phyloP scores from a whole-genome alignment of 2,797 vertebrate species.

The Clamator glandarius region DNA sequence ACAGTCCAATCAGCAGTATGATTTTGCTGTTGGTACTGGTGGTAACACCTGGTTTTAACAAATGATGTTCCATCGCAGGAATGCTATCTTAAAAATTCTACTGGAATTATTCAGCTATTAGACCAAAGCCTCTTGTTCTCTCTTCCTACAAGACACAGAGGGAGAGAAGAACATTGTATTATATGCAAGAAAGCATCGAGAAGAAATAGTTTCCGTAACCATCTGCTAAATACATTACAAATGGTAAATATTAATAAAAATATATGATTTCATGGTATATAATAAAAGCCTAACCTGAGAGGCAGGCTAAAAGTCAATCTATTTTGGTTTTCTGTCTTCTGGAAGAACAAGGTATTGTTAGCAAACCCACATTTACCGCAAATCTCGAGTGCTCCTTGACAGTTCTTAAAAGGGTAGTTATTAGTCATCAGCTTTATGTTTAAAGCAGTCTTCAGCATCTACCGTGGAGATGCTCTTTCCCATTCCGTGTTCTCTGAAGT shows the following conservation, averaged over 20 bases:
- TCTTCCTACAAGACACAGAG: neutral
- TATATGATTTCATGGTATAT: neutral
- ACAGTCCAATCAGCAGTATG: neutral
- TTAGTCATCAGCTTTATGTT: constrained; percentile 10
- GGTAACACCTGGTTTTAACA: neutral
- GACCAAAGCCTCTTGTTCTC: neutral
- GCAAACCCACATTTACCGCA: neutral
- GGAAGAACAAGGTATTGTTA: neutral
- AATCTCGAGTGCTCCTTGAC: neutral
- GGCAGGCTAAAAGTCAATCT: neutral
- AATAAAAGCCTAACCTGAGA: neutral
- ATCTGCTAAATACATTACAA: neutral
- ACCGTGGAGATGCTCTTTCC: constrained; percentile 66
- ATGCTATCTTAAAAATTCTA: neutral
- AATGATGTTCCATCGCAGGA: neutral
- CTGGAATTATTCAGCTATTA: neutral
- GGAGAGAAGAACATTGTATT: neutral
- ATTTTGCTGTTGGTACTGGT: neutral
- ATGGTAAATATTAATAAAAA: neutral
- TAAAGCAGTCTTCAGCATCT: constrained; percentile 57
- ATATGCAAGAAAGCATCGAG: neutral
- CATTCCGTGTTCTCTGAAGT: constrained; percentile 56
- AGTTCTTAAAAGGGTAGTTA: neutral
- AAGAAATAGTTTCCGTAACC: neutral
- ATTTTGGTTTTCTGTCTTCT: neutral